Base-by-base conservation (phyloP, 2,888 invertebrate species). In the Teleiodes luculella region DNA sequence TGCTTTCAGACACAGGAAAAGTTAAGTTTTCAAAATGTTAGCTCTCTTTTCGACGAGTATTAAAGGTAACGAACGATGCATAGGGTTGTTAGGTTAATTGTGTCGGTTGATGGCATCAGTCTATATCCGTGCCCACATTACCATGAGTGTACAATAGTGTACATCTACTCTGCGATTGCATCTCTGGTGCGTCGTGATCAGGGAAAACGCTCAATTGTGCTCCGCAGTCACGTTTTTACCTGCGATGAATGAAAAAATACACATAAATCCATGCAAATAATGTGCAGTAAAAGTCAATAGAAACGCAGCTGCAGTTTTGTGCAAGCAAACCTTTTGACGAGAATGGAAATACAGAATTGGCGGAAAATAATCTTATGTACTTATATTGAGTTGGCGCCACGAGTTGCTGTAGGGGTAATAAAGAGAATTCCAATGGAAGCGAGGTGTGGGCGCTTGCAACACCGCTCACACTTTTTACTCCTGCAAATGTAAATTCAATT, bases 191-290 rank as follows among this genome's bases (percentile, higher is more conserved):
- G 72, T 86, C 85, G 84, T 85, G 85, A 84, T 80, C 75, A 70
- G 72, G 65, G 73, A 70, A 76, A 79, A 80, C 72, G 68, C 69
- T 67, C 70, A 68, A 66, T 68, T 74, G 72, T 70, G 68, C 65
- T 74, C 67, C 63, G 65, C 67, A 68, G 83, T 83, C 85, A 86
- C 84, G 86, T 86, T 85, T 79, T 70, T 77, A 71, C 73, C 71
- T 72, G 71, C 39, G 68, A 72, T 67, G 66, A 75, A 67, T 66
- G 66, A 75, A 67, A 43, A 28, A 43, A 74, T 64, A 37, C 60
- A 66, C 63, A 62, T 68, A 72, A 76, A 70, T 67, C 67, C 64
- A 80, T 76, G 81, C 79, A 78, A 83, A 82, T 82, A 83, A 72
- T 70, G 64, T 67, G 68, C 69, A 66, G 74, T 76, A 76, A 78